phyloP scores from a whole-genome alignment of 2,113 vertebrate genomes.

The Corythaixoides concolor region DNA sequence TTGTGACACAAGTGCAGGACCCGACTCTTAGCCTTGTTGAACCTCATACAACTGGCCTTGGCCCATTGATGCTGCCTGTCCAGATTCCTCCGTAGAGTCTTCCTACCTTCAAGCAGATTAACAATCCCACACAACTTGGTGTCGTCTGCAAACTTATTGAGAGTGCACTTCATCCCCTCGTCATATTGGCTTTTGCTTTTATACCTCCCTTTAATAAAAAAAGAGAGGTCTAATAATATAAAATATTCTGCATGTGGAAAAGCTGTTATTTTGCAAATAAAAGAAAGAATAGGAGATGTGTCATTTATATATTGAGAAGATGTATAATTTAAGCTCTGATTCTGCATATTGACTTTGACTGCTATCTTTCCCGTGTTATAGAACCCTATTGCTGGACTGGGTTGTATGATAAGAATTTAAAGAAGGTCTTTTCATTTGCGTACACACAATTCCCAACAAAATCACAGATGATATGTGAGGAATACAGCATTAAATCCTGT shows the following conservation, averaged over 20 bases:
- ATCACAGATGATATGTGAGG: background rate
- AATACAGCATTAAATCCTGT: background rate
- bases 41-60: too few relatives aligned
- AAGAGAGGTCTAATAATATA: background rate
- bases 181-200: background rate
- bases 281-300: background rate
- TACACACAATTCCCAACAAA: background rate
- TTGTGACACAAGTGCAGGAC: too few relatives aligned
- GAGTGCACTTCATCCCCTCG: accelerated
- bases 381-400: background rate
- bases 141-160: background rate
- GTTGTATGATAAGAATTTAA: background rate
- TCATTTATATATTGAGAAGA: background rate
- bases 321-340: background rate
- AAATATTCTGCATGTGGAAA: background rate
- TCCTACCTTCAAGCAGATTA: too few relatives aligned
- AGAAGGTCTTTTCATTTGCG: background rate
- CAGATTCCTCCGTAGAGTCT: too few relatives aligned
- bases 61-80: too few relatives aligned
- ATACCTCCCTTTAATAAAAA: background rate
- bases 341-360: background rate
- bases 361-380: background rate
- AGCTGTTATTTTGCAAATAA: background rate
- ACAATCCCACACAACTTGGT: too few relatives aligned
- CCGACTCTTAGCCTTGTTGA: too few relatives aligned